A percentile compares a stretch with the other conserved stretches of the same genome.
Conservation (phyloP, 2,113 vertebrate species). For the Carollia perspicillata region DNA sequence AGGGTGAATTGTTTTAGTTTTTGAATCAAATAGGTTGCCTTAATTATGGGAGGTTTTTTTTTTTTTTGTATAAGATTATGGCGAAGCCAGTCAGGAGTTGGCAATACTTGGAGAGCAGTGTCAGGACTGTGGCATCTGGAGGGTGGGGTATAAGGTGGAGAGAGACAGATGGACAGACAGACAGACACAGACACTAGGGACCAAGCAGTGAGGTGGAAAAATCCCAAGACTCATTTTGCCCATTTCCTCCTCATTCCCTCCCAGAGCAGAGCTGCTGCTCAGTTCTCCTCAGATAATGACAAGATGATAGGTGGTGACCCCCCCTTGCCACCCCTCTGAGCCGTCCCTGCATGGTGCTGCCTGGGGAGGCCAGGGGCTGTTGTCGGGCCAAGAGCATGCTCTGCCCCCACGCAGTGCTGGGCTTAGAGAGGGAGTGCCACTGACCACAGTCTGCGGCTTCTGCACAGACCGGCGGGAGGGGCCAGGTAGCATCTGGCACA, state of each 20-base stretch:
- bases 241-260: not conserved
- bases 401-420: not conserved
- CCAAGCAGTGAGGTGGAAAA: not conserved
- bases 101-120: not conserved
- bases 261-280: not conserved
- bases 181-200: not conserved
- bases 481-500: not conserved
- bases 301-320: not conserved
- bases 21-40: not conserved
- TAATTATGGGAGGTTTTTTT: not conserved
- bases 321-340: fast-evolving
- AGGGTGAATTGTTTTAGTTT: not conserved
- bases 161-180: not conserved
- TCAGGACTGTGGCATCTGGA: not conserved
- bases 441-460: not conserved
- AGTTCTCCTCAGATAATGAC: not conserved
- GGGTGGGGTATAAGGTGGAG: not conserved
- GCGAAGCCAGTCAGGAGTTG: not conserved
- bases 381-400: not conserved
- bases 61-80: not conserved
- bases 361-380: not conserved
- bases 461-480: too few species aligned
- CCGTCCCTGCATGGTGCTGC: not conserved
- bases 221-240: not conserved
- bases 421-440: not conserved